phyloP scores from a whole-genome alignment of 64 coral and sea anemone genomes.

The Pocillopora damicornis region DNA sequence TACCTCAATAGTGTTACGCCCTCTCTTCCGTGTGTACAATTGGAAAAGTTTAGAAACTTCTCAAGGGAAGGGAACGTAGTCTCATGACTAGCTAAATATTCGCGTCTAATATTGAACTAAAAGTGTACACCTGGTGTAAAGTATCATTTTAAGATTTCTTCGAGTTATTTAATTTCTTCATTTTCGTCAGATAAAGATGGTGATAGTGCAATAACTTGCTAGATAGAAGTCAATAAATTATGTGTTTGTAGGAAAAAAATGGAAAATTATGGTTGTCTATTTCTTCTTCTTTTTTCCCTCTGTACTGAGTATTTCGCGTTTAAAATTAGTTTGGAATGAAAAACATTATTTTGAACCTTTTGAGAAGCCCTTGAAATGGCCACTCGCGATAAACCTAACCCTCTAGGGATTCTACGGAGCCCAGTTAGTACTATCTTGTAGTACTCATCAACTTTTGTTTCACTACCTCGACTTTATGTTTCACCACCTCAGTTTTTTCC shows the following conservation, averaged over 20 bases:
- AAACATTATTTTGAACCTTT: too few relatives aligned
- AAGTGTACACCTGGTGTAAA: neutral
- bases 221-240: constrained; percentile 11
- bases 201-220: neutral
- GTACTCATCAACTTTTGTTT: too few relatives aligned
- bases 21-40: neutral
- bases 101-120: constrained; percentile 29
- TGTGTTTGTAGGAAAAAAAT: constrained; percentile 12
- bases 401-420: too few relatives aligned
- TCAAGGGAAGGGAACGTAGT: neutral
- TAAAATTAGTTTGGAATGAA: too few relatives aligned
- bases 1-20: neutral
- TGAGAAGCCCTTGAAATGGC: too few relatives aligned
- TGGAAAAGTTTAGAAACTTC: neutral
- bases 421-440: too few relatives aligned
- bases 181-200: neutral
- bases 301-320: too few relatives aligned
- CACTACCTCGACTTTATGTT: too few relatives aligned
- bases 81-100: neutral
- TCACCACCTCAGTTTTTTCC: too few relatives aligned
- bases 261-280: too few relatives aligned
- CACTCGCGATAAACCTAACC: too few relatives aligned
- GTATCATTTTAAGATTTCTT: neutral
- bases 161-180: neutral
- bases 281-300: too few relatives aligned